Evolutionary conservation across 2,113 vertebrate species (phyloP), one percentile per base, ranked within the genome.

Genomic region (Chloropsis hardwickii): DNA sequence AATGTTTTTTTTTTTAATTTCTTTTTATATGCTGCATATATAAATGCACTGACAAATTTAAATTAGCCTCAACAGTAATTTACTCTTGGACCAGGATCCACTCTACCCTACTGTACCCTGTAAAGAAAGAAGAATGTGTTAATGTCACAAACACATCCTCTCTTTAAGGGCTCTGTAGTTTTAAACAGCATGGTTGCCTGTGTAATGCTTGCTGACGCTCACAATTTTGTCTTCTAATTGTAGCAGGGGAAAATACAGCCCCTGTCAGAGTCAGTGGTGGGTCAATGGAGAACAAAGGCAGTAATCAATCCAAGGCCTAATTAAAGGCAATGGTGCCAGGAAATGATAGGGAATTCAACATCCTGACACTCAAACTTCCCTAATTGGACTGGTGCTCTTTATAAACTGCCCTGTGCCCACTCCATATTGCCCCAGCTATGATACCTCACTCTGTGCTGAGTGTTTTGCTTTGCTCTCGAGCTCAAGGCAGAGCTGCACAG

Each of bases 251-350:
- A 90, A 95, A 77, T 44, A 64, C 61, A 71, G 8, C 77, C 65
- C 19, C 25, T 70, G 69, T 79, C 83, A 79, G 72, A 92, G 42
- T 79, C 83, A 93, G 64, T 65, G 62, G 90, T 71, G 29, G 92
- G 88, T 89, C 88, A 96, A 22, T 39, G 45, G 54, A 83, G 70
- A 92, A 92, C 88, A 97, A 97, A 95, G 94, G 62, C 81, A 88
- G 93, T 76, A 92, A 97, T 97, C 94, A 96, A 94, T 95, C 95
- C 60, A 94, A 79, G 58, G 51, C 62, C 90, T 95, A 97, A 86
- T 96, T 93, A 95, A 93, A 96, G 92, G 81, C 67, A 76, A 20
- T 40, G 64, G 60, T 90, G 80, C 79, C 95, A 92, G 95, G 94
- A 94, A 91, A 85, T 96, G 65, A 91, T 60, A 79, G 81, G 78